Evolutionary conservation across 2,113 vertebrate genomes (phyloP).

Genomic region (Periophthalmodon schlosseri): DNA sequence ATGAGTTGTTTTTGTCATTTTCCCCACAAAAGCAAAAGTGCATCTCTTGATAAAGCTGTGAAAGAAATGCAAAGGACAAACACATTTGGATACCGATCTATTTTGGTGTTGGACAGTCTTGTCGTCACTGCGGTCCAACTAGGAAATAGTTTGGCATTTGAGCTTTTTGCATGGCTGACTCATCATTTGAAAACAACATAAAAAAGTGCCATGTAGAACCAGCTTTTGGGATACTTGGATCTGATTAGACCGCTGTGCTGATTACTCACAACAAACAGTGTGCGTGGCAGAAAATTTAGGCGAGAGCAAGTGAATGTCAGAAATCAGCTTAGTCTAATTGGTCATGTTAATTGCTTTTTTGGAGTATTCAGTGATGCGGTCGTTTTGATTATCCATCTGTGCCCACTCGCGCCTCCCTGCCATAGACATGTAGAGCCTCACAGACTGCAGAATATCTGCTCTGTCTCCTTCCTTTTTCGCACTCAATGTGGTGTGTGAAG

Average conservation of each 20-base stretch:
- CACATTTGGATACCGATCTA: constrained; percentile 59
- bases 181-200: constrained; percentile 44
- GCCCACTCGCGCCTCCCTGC: constrained; percentile 70
- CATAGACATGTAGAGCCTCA: constrained; percentile 48
- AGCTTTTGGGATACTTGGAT: constrained; percentile 25
- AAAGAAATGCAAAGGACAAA: constrained; percentile 35
- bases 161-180: constrained; percentile 47
- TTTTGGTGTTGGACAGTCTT: constrained; percentile 53
- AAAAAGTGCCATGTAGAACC: constrained; percentile 27
- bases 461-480: constrained; percentile 65
- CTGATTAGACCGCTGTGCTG: constrained; percentile 20
- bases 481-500: constrained; percentile 79
- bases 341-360: constrained; percentile 69
- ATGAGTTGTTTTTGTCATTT: neutral
- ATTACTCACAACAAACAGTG: constrained; percentile 22
- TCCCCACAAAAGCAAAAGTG: constrained; percentile 16
- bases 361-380: constrained; percentile 62
- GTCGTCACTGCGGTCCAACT: constrained; percentile 41
- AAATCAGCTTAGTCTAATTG: constrained; percentile 62
- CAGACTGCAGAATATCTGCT: constrained; percentile 28
- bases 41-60: constrained; percentile 24
- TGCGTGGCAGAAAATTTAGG: neutral
- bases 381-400: constrained; percentile 77
- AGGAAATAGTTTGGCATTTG: constrained; percentile 60
- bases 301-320: constrained; percentile 38